Percentiles rank a stretch among this genome's conserved stretches.
These are phyloP conservation scores for Parapristionchus giblindavisi DNA, from an alignment of 2,888 invertebrate genomes.

Conservation along the genomic window DNA sequence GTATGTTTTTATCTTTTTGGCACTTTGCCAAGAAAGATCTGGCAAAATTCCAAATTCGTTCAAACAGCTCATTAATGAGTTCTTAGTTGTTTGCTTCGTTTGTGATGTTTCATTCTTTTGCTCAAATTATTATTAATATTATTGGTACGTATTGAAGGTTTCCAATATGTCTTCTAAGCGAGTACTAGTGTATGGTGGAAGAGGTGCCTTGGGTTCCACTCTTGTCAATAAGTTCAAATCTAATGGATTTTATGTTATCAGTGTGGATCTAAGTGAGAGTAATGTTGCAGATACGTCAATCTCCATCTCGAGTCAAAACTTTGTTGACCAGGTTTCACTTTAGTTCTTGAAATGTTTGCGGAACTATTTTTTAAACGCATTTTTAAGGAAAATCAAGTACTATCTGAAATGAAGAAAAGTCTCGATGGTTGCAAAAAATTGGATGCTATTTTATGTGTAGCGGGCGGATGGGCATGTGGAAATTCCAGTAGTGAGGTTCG, in stretches of 20 bases:
- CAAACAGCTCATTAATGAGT: no score
- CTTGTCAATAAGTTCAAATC: conserved; percentile 87
- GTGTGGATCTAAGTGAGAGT: conserved; percentile 83
- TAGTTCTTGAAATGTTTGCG: neutral
- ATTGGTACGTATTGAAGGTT: neutral
- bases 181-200: conserved; percentile 83
- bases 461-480: conserved; percentile 88
- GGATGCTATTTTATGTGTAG: conserved; percentile 94
- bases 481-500: conserved; percentile 17
- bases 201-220: conserved; percentile 88
- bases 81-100: no score
- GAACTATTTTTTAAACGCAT: neutral
- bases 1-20: neutral
- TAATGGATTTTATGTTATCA: conserved; percentile 83
- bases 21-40: neutral
- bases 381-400: conserved; percentile 65
- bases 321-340: conserved; percentile 1
- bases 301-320: conserved; percentile 75
- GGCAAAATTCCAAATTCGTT: neutral
- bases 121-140: neutral
- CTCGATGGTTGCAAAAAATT: conserved; percentile 79
- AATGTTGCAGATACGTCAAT: conserved; percentile 89
- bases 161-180: conserved; percentile 71
- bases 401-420: conserved; percentile 75
- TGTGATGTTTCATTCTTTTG: neutral